Evolutionary conservation across 2,113 vertebrate species (phyloP), one percentile per base, ranked within the genome.

Genomic region (Elanoides forficatus): DNA sequence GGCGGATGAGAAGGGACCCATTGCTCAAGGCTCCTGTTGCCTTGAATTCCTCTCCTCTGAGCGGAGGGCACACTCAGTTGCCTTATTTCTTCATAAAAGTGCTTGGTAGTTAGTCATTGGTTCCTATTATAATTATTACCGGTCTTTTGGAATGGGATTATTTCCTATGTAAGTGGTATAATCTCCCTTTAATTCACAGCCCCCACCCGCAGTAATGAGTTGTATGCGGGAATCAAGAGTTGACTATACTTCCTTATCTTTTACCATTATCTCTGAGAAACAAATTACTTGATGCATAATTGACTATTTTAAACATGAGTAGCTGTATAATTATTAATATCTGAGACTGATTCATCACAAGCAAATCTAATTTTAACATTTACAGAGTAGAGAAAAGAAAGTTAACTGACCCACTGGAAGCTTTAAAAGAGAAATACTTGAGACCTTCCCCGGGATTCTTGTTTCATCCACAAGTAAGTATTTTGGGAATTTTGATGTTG

Each of bases 371-470:
- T 98, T 99, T 98, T 98, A 98, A 98, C 97, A 96, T 99, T 99
- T 99, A 98, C 99, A 99, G 99, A 99, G 99, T 99, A 99, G 99
- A 99, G 98, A 99, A 99, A 98, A 99, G 99, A 99, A 99, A 99
- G 97, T 98, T 99, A 98, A 99, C 98, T 81, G 99, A 99, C 97
- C 99, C 99, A 96, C 99, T 99, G 97, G 99, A 99, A 98, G 98
- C 98, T 97, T 99, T 99, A 97, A 99, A 99, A 98, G 99, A 99
- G 97, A 99, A 99, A 97, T 99, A 99, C 98, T 99, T 99, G 99
- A 99, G 99, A 89, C 99, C 99, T 60, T 98, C 99, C 80, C 99
- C 99, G 0, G 99, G 99, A 93, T 99, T 99, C 98, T 98, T 99
- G 96, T 99, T 99, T 98, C 99, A 99, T 97, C 99, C 99, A 97